Evolutionary conservation across 2,888 invertebrate genomes (phyloP), one percentile per base, ranked within the genome.

Genomic region (Torymus tubicola): DNA sequence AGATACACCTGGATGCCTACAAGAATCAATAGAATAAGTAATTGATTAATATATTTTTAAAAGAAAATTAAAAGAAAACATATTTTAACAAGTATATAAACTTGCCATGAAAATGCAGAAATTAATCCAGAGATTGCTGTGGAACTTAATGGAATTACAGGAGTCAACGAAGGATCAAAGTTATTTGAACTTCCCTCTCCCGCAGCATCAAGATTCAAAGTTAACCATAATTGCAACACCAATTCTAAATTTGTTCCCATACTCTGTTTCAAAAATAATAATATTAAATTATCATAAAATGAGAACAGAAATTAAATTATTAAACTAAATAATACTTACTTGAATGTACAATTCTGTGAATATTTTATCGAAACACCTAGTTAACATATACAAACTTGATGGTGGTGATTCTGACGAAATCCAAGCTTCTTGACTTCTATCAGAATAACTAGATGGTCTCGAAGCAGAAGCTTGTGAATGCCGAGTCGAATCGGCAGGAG

Each of bases 201-300:
- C 90, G 89, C 91, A 86, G 79, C 92, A 90, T 91, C 95, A 93
- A 93, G 91, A 84, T 96, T 97, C 82, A 97, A 92, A 2, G 96
- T 97, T 82, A 98, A 92, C 96, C 97, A 98, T 84, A 97, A 92
- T 84, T 96, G 96, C 57, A 97, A 92, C 69, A 96, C 94, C 88
- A 96, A 94, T 91, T 97, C 97, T 88, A 97, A 93, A 88, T 95
- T 95, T 21, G 95, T 93, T 88, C 95, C 94, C 71, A 94, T 94
- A 90, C 94, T 93, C 93, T 95, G 90, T 4, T 85, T 50, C 52
- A 63, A 57, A 71, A 81, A 70, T 73, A 21, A 53, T 18, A 52
- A 74, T n/a, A 16, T 71, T 68, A 42, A 42, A 72, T 61, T 1
- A 67, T 68, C 55, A 55, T n/a, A 58, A 55, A 53, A 4, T 55